Percentiles rank a stretch among this genome's conserved stretches.
Evolutionary conservation across 2,113 vertebrate genomes (phyloP).

Genomic region (Leptobrachium leishanense): DNA sequence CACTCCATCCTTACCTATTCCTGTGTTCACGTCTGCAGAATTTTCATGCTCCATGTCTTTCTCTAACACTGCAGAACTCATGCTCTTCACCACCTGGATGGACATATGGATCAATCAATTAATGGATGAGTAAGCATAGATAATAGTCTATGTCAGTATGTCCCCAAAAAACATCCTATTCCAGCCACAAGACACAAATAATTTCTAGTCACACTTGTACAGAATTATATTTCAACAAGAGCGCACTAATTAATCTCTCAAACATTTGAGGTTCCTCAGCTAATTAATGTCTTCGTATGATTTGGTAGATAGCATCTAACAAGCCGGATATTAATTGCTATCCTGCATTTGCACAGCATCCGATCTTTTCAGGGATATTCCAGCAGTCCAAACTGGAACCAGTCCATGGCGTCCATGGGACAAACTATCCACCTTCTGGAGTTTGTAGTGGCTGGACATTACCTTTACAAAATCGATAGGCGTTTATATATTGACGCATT

Average conservation of each 20-base stretch:
- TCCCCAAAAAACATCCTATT: neutral
- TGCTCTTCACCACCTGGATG: neutral
- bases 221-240: slow-evolving; percentile 24
- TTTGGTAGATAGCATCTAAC: neutral
- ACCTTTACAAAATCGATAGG: too few species aligned
- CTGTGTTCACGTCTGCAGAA: slow-evolving; percentile 20
- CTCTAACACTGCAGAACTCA: neutral
- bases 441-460: neutral
- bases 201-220: slow-evolving; percentile 6
- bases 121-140: neutral
- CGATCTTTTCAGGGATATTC: neutral
- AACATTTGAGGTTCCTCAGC: neutral
- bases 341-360: neutral
- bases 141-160: neutral
- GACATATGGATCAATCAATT: too few species aligned
- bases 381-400: neutral
- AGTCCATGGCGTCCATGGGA: neutral
- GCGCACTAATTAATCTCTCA: slow-evolving; percentile 23
- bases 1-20: slow-evolving; percentile 14
- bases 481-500: neutral
- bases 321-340: neutral
- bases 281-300: slow-evolving; percentile 5
- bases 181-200: neutral
- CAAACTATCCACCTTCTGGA: neutral
- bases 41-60: slow-evolving; percentile 21